Evolutionary conservation across 2,113 vertebrate species (phyloP).

Genomic region (Spheniscus mendiculus): DNA sequence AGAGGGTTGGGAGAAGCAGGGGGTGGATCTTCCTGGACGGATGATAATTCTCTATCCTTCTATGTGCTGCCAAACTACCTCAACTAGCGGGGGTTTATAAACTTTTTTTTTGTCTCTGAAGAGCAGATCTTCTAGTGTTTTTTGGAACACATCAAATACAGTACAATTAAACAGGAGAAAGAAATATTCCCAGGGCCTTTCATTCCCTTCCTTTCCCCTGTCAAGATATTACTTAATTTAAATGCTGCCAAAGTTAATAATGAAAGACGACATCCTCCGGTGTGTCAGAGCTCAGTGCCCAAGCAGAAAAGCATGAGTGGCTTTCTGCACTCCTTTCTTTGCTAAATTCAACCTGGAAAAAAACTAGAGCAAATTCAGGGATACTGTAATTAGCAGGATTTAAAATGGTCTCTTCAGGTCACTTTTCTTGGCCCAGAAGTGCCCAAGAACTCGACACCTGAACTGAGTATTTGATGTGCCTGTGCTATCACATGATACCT

Average conservation of each 20-base stretch:
- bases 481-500: background rate
- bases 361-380: conserved; percentile 30
- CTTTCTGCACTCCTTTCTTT: background rate
- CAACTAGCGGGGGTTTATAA: conserved; percentile 23
- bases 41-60: conserved; percentile 53
- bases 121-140: conserved; percentile 26
- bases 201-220: conserved; percentile 37
- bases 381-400: conserved; percentile 28
- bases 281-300: conserved; percentile 10
- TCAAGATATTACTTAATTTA: conserved; percentile 69
- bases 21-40: conserved; percentile 59
- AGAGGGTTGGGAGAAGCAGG: conserved; percentile 14
- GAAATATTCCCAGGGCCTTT: conserved; percentile 35
- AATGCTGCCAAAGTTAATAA: conserved; percentile 58
- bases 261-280: background rate
- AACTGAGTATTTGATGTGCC: background rate
- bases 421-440: conserved; percentile 30
- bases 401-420: conserved; percentile 14
- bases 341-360: conserved; percentile 25
- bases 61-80: conserved; percentile 56
- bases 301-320: background rate
- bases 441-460: background rate
- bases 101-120: conserved; percentile 30
- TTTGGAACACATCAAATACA: conserved; percentile 51
- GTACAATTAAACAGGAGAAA: conserved; percentile 45